Base-by-base conservation (phyloP, 2,888 invertebrate species). In the Diploptera punctata region DNA sequence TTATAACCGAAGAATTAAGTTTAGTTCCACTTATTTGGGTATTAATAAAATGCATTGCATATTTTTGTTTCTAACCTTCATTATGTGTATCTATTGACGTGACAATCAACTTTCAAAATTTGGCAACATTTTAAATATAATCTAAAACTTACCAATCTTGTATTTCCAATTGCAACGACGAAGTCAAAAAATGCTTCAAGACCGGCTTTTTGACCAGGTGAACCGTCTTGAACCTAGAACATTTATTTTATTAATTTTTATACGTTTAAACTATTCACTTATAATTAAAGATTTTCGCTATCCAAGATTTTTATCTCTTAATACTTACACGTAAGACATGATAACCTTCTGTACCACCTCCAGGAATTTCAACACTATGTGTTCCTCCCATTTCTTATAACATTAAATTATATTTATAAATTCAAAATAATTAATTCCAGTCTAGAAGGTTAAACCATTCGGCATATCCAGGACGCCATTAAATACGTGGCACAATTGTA, bases 171-270 rank as follows among this genome's bases (percentile, higher is more conserved):
- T 21, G 97, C 94, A 73, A 99, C 95, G 80, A 99, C 96, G 83
- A 99, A 99, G 83, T 99, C 99, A 82, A 99, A 99, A 85, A 99
- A 99, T 16, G 99, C 95, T 86, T 99, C 97, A 52, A 99, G 86
- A n/a, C 98, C 98, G 67, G 98, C 98, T 81, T 88, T 88, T 80
- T 95, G 93, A 1, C 98, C 99, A 2, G 99, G 99, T 26, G 99
- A 99, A 79, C 95, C 95, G 80, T 99, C 97, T 86, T 99, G 98
- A 24, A 99, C 98, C 96, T 98, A 79, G 54, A n/a, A n/a, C n/a
- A n/a, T n/a, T n/a, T n/a, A n/a, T n/a, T n/a, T n/a, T n/a, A n/a
- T n/a, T n/a, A n/a, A n/a, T n/a, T n/a, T n/a, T n/a, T 77, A 76
- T 47, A 61, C 16, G 3, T 24, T 54, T 2, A 24, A 13, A n/a